These are phyloP conservation scores for Gallinago nigripennis DNA, from an alignment of 2,797 vertebrate genomes.

Conservation along the genomic window DNA sequence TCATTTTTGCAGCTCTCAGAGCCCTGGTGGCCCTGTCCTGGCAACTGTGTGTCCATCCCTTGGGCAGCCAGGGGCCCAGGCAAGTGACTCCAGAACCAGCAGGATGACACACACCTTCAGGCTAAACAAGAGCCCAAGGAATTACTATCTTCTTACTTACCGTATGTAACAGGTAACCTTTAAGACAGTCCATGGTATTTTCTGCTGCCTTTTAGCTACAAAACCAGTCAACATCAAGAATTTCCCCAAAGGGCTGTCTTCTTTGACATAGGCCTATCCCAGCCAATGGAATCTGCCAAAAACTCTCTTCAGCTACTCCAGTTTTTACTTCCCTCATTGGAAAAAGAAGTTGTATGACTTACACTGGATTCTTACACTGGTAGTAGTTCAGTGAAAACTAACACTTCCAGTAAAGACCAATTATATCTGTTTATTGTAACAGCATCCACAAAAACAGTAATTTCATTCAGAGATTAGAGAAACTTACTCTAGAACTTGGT, in stretches of 20 bases:
- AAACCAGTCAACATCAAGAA: background rate
- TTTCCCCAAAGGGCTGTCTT: background rate
- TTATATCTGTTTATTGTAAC: background rate
- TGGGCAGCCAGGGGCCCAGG: background rate
- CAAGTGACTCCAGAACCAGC: background rate
- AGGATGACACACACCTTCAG: fast-evolving
- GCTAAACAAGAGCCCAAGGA: background rate
- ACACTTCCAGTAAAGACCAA: background rate
- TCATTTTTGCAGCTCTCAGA: fast-evolving
- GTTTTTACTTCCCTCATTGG: background rate
- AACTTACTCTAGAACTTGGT: background rate
- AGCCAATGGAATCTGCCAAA: background rate
- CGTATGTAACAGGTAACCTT: background rate
- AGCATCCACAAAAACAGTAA: background rate
- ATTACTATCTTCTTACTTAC: background rate
- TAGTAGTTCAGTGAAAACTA: background rate
- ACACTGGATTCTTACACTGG: background rate
- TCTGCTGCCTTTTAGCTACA: background rate
- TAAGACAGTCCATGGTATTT: background rate
- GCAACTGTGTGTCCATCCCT: fast-evolving
- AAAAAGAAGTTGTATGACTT: background rate
- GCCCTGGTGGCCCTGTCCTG: background rate
- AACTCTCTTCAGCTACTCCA: background rate
- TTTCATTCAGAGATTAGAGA: background rate
- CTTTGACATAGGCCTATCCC: background rate